Evolutionary conservation across 2,797 vertebrate genomes (phyloP).

Genomic region (Pygocentrus nattereri): DNA sequence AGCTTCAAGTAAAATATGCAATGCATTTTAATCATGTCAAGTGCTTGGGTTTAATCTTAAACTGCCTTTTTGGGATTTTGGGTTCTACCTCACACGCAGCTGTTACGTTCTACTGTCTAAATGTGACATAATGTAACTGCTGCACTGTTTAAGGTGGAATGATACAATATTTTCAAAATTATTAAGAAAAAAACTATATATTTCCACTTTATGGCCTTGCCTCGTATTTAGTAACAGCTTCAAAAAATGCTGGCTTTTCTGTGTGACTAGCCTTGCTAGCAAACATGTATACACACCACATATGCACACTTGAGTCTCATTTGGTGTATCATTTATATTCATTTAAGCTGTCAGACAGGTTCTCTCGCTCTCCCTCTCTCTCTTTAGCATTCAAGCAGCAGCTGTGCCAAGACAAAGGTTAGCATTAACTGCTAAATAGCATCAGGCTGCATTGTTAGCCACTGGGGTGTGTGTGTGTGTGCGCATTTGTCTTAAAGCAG

Average conservation of each 20-base stretch:
- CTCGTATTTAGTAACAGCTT: neutral
- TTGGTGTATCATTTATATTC: constrained; percentile 38
- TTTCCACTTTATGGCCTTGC: neutral
- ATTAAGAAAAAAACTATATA: too few species aligned
- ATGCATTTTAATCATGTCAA: too few species aligned
- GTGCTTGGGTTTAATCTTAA: too few species aligned
- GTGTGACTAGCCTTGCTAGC: neutral
- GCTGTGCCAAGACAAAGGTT: constrained; percentile 17
- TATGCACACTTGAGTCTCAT: neutral
- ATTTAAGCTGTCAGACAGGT: constrained; percentile 10
- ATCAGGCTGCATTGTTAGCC: constrained; percentile 1
- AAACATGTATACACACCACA: neutral
- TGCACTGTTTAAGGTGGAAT: too few species aligned
- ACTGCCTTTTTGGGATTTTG: too few species aligned
- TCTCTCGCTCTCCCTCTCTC: constrained; percentile 1
- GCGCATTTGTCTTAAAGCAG: constrained; percentile 24
- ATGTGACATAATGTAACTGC: too few species aligned
- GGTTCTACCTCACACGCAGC: too few species aligned
- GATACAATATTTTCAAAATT: too few species aligned
- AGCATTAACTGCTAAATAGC: constrained; percentile 5
- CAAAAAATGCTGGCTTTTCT: neutral
- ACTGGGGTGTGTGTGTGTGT: constrained; percentile 2
- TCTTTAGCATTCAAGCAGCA: neutral
- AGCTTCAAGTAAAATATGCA: too few species aligned
- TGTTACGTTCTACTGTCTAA: too few species aligned